Evolutionary conservation across 2,888 invertebrate species (phyloP).

Genomic region (Lasioglossum marginatum): DNA sequence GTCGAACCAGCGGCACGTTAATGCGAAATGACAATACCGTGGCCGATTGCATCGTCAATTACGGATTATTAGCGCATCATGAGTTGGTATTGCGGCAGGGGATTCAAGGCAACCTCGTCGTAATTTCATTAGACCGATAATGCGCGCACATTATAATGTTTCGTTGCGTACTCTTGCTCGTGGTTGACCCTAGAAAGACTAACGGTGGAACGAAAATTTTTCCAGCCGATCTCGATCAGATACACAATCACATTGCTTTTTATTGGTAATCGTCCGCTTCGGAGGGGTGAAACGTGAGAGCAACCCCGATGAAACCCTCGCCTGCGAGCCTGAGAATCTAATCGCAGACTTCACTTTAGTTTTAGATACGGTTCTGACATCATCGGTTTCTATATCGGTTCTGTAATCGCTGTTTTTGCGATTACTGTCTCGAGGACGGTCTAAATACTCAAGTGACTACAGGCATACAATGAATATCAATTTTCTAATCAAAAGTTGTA

Average conservation of each 20-base stretch:
- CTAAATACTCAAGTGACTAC: background rate
- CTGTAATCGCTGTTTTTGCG: background rate
- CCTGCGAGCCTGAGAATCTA: background rate
- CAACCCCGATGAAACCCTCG: background rate
- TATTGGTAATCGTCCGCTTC: background rate
- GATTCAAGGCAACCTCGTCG: slow-evolving; percentile 57
- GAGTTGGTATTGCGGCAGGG: slow-evolving; percentile 46
- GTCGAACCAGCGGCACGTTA: slow-evolving; percentile 11
- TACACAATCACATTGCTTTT: background rate
- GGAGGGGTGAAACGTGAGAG: too few relatives aligned
- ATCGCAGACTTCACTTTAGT: background rate
- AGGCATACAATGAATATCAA: background rate
- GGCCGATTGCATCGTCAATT: slow-evolving; percentile 36
- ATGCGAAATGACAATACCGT: slow-evolving; percentile 36
- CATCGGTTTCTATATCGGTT: background rate
- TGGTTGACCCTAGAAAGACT: background rate
- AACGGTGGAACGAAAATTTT: background rate
- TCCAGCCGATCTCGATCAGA: background rate
- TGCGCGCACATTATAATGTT: slow-evolving; percentile 63
- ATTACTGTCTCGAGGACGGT: background rate
- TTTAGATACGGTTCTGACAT: background rate
- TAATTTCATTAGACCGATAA: slow-evolving; percentile 69
- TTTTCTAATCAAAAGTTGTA: background rate
- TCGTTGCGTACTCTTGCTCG: slow-evolving; percentile 48
- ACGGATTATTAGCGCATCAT: slow-evolving; percentile 42